Conservation (phyloP, 1,140 invertebrate species). For the Ceratosolen solmsi region DNA sequence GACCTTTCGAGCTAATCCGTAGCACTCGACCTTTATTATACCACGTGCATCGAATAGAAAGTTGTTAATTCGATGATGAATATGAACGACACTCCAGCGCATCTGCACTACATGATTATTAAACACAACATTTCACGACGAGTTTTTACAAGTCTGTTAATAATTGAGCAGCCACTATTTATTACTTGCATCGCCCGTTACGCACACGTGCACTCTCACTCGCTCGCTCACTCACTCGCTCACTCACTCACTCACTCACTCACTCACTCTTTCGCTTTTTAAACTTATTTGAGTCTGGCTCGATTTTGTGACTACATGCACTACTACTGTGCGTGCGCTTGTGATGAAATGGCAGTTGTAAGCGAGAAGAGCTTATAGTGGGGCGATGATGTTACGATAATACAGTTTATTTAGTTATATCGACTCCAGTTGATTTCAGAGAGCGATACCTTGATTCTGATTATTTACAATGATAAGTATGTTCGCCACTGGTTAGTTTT, state of each 20-base stretch:
- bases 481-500: slow-evolving; percentile 28
- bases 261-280: too few relatives aligned
- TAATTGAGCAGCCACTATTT: not conserved
- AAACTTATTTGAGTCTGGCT: too few relatives aligned
- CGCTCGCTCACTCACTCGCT: too few relatives aligned
- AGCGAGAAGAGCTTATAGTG: not conserved
- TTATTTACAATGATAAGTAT: slow-evolving; percentile 37
- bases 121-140: not conserved
- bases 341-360: not conserved
- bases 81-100: not conserved
- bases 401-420: not conserved
- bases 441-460: not conserved
- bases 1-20: not conserved
- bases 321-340: not conserved
- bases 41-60: not conserved
- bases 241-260: too few relatives aligned
- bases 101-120: not conserved
- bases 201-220: not conserved
- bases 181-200: not conserved
- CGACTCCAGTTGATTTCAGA: slow-evolving; percentile 12
- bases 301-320: not conserved
- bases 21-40: not conserved
- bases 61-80: slow-evolving; percentile 5
- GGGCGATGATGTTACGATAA: not conserved
- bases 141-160: not conserved